These are phyloP conservation scores for Onychostoma macrolepis DNA, from an alignment of 2,113 vertebrate genomes.

Conservation along the genomic window DNA sequence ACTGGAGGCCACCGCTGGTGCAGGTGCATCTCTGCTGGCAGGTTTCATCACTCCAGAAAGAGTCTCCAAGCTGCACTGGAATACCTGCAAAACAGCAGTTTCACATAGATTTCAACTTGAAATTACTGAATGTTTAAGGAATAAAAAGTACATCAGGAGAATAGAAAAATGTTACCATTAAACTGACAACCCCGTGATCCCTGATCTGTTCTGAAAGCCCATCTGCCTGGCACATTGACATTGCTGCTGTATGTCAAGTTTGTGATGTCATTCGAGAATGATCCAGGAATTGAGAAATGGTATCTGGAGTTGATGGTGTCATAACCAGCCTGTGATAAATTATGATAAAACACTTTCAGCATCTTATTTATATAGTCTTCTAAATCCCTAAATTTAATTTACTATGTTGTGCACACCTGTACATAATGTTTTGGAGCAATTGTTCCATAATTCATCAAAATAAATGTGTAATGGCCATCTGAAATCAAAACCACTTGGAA, in stretches of 20 bases:
- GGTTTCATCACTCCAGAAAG: slow-evolving; percentile 67
- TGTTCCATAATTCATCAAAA: slow-evolving; percentile 61
- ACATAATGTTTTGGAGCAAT: slow-evolving; percentile 31
- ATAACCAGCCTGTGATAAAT: slow-evolving; percentile 61
- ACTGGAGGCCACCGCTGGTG: slow-evolving; percentile 50
- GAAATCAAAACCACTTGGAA: slow-evolving; percentile 63
- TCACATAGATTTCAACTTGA: background rate
- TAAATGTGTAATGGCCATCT: slow-evolving; percentile 50
- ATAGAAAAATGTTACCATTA: slow-evolving; percentile 43
- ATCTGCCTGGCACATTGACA: slow-evolving; percentile 53
- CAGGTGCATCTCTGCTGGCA: slow-evolving; percentile 66
- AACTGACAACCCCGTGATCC: slow-evolving; percentile 36
- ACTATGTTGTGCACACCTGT: slow-evolving; percentile 31
- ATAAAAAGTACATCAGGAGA: background rate
- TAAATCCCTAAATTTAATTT: background rate
- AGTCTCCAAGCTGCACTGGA: slow-evolving; percentile 50
- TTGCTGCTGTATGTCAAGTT: slow-evolving; percentile 50
- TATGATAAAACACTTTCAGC: background rate
- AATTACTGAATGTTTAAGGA: background rate
- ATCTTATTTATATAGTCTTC: background rate
- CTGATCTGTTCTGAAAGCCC: slow-evolving; percentile 55
- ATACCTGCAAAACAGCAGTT: background rate
- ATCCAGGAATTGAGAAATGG: slow-evolving; percentile 50
- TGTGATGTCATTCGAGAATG: background rate
- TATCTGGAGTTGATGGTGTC: slow-evolving; percentile 56